Base-by-base conservation (phyloP, 2,113 vertebrate species). In the Edolisoma coerulescens region DNA sequence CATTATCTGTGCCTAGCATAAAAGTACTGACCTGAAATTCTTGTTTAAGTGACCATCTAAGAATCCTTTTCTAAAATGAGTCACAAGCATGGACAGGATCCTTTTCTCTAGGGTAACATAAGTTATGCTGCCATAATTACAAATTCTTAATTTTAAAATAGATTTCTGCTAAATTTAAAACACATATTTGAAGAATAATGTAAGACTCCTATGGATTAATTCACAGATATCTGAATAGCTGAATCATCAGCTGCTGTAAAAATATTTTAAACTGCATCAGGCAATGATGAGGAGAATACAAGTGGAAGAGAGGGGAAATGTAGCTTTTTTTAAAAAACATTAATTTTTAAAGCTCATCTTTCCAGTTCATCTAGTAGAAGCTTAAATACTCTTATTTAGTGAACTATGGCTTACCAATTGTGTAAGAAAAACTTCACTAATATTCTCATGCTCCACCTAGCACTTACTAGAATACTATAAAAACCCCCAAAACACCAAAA, bases 41-140 rank as follows among this genome's bases (percentile, higher is more conserved):
- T 80, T 93, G n/a, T 82, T 85, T 92, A 95, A 95, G 68, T 92
- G 92, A 81, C 85, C 83, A 80, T n/a, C 59, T 70, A 95, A 93
- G 63, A 69, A 83, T 53, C 5, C 10, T 59, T 69, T 76, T 45
- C 27, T 32, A 35, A 83, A 92, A 49, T 50, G 2, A 90, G 17
- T 54, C 85, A 80, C 12, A 83, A 61, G 6, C 32, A 49, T 4
- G 7, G 19, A 39, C 7, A 23, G 10, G 12, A 87, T 86, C 6
- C 2, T 76, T 74, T 93, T 53, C 79, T 85, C 26, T 44, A 65
- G 4, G 70, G 12, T 28, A 61, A 56, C 8, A 23, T 44, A 85
- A 78, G 35, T 37, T 65, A 64, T 76, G 10, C 5, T 76, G 16
- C 11, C 11, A 50, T 73, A 79, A 57, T 83, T 64, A 37, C 0